Evolutionary conservation across 2,888 invertebrate genomes (phyloP), one percentile per base, ranked within the genome.

Genomic region (Lasioglossum malachurum): DNA sequence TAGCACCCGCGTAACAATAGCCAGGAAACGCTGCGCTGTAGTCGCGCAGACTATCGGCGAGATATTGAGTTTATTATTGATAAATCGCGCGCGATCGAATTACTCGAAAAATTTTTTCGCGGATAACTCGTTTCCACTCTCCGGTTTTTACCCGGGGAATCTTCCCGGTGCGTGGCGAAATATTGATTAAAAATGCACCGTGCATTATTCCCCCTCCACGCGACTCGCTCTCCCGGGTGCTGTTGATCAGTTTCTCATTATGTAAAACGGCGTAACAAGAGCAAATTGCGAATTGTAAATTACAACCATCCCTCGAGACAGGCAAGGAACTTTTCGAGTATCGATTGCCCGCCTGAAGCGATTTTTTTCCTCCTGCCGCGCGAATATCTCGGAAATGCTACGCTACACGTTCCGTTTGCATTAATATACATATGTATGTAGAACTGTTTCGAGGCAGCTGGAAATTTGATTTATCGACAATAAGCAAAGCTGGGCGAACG

Each of bases 221-320:
- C 7, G 64, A 57, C 12, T 12, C 12, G n/a, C 4, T n/a, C 73
- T 31, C 44, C 31, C 31, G 74, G 35, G 35, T 0, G 31, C 19
- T 12, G 10, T 49, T 49, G 49, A 49, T 49, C 74, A 53, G 74
- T 49, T 49, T 35, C 74, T 74, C 74, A 74, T 74, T 74, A 49
- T 35, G 49, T 35, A 44, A 74, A 74, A 74, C 79, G 74, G 82
- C 67, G 49, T 74, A 82, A 74, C 79, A 80, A 80, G 67, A 44
- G 74, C 53, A 67, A 82, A 82, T 82, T 80, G 79, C 73, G 82
- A 79, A 41, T 80, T 44, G n/a, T 31, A 80, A 74, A 67, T 82
- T 67, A 49, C 35, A 74, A 64, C n/a, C 67, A 44, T 82, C 80
- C 74, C 74, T 16, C 4, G 53, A 19, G 80, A 31, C 60, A 4